These are phyloP conservation scores for Cryptotermes secundus DNA, from an alignment of 1,140 invertebrate species.

Conservation along the genomic window DNA sequence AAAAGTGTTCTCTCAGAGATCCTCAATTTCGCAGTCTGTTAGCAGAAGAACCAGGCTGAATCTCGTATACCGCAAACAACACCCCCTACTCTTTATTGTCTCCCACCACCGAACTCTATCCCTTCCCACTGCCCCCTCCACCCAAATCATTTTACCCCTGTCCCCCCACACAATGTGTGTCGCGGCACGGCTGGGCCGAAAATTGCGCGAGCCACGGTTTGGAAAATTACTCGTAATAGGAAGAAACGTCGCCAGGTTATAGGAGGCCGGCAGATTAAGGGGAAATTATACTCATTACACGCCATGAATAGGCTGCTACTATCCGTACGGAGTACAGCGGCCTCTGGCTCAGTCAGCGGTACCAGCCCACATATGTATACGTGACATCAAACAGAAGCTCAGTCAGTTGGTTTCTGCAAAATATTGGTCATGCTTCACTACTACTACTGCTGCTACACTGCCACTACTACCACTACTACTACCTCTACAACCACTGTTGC, in stretches of 20 bases:
- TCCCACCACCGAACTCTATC: background rate
- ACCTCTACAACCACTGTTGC: too few relatives aligned
- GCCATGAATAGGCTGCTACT: conserved; percentile 7
- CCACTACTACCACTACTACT: too few relatives aligned
- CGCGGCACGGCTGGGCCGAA: background rate
- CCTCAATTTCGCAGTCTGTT: too few relatives aligned
- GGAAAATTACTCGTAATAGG: conserved; percentile 30
- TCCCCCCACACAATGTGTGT: background rate
- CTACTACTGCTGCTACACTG: too few relatives aligned
- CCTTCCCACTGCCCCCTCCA: background rate
- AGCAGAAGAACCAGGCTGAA: too few relatives aligned
- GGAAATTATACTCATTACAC: conserved; percentile 28
- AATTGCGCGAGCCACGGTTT: conserved; percentile 30
- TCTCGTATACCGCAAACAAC: background rate
- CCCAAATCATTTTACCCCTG: background rate
- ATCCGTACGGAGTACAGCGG: background rate
- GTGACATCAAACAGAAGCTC: too few relatives aligned
- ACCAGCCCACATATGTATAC: too few relatives aligned
- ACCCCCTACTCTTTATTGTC: background rate
- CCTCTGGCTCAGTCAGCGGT: too few relatives aligned
- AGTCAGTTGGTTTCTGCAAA: too few relatives aligned
- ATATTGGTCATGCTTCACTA: too few relatives aligned
- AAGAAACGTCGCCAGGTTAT: conserved; percentile 27
- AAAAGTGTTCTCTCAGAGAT: too few relatives aligned
- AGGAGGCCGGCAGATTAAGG: conserved; percentile 28